Base-by-base conservation (phyloP, 2,113 vertebrate genomes). In the Eonycteris spelaea region DNA sequence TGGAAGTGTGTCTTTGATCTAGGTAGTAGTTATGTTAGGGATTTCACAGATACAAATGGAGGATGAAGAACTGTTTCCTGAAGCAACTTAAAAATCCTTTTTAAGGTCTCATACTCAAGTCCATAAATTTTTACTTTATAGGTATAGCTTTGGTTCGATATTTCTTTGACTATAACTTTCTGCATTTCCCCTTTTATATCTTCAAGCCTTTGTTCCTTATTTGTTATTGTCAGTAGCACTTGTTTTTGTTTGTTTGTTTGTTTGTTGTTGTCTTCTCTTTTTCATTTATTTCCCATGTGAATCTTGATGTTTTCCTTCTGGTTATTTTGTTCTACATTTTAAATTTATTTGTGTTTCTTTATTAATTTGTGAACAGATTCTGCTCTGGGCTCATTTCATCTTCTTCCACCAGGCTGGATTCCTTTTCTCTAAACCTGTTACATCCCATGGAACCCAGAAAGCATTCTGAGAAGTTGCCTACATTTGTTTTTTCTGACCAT, bases 101-200 rank as follows among this genome's bases (percentile, higher is more conserved):
- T 73, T 51, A 94, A 83, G 35, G 10, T 45, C 67, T 92, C 24
- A 61, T 71, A 87, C 10, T 83, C 68, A 86, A 89, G 86, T 74
- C 48, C 57, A 74, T 93, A 86, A 63, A 75, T 86, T 95, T 95
- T 93, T 83, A 91, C 93, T 93, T 96, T 86, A 70, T 63, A 73
- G 30, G 11, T 51, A 15, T 71, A 55, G 67, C 24, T 57, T 70
- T 94, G 38, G 57, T 6, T 51, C 92, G 73, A 28, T 84, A 77
- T 30, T 93, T 73, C 59, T 35, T 80, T 55, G 68, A 86, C 73
- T 38, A 9, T 80, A 59, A 88, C 26, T 77, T 85, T 33, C 22
- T 43, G 67, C 26, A 57, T 87, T 87, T 79, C 89, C 63, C 40
- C 93, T 63, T 74, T 95, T 24, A 53, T 21, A 21, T 83, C 38